phyloP scores from a whole-genome alignment of 2,113 vertebrate genomes.

The Coreoperca whiteheadi region DNA sequence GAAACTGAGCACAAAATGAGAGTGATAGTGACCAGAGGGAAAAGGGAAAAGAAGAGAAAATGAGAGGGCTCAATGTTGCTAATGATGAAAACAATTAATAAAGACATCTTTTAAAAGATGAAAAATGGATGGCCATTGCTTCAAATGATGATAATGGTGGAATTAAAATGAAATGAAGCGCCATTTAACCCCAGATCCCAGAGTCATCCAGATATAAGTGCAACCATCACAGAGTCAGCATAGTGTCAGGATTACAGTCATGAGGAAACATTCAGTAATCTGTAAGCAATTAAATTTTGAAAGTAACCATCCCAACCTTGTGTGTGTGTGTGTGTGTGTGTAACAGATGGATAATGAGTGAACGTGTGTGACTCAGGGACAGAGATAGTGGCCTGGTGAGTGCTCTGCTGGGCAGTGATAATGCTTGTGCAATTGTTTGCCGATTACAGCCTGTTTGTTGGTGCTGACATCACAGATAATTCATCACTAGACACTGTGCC shows the following conservation, averaged over 20 bases:
- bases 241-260: slow-evolving; percentile 27
- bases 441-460: slow-evolving; percentile 65
- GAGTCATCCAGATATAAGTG: slow-evolving; percentile 18
- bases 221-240: slow-evolving; percentile 15
- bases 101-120: slow-evolving; percentile 16
- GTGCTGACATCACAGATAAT: slow-evolving; percentile 58
- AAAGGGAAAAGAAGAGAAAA: slow-evolving; percentile 10
- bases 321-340: slow-evolving; percentile 13
- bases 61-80: slow-evolving; percentile 11
- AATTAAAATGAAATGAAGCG: slow-evolving; percentile 11
- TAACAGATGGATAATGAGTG: slow-evolving; percentile 42
- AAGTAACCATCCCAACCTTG: slow-evolving; percentile 32
- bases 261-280: slow-evolving; percentile 32
- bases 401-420: slow-evolving; percentile 63
- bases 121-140: slow-evolving; percentile 12
- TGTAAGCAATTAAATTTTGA: slow-evolving; percentile 44
- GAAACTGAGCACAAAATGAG: slow-evolving; percentile 20
- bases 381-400: slow-evolving; percentile 47
- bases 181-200: slow-evolving; percentile 26
- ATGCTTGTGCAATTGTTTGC: slow-evolving; percentile 58
- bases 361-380: slow-evolving; percentile 29
- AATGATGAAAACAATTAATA: slow-evolving; percentile 24
- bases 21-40: slow-evolving; percentile 3
- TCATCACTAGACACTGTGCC: slow-evolving; percentile 23
- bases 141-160: slow-evolving; percentile 16